A percentile compares a stretch with the other conserved stretches of the same genome.
These are phyloP conservation scores for Parapsyche elsis DNA, from an alignment of 1,140 invertebrate species.

Conservation along the genomic window DNA sequence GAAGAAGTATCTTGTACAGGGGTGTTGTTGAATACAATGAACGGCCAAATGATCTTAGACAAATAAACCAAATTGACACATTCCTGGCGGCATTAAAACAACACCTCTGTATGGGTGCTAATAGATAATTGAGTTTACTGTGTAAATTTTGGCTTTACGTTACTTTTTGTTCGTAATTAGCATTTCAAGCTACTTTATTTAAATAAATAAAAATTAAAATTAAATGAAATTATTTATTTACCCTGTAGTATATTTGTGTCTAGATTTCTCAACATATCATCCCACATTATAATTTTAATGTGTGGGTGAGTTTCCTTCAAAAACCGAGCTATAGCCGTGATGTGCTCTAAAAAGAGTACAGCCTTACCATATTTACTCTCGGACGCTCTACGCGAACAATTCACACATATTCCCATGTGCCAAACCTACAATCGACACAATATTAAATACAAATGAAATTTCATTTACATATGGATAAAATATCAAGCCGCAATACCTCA, in stretches of 20 bases:
- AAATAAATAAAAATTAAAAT: slow-evolving; percentile 25
- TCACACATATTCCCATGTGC: slow-evolving; percentile 82
- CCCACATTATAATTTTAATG: slow-evolving; percentile 90
- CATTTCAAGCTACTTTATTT: too few species aligned
- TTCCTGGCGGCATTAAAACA: too few species aligned
- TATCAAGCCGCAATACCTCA: slow-evolving; percentile 70
- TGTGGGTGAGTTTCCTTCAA: slow-evolving; percentile 75
- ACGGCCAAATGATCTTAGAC: too few species aligned
- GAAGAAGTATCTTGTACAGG: too few species aligned
- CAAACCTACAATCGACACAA: slow-evolving; percentile 60
- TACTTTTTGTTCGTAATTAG: too few species aligned
- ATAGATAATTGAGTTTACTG: too few species aligned
- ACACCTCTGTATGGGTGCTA: too few species aligned
- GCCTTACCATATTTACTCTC: slow-evolving; percentile 62
- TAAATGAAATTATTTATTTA: slow-evolving; percentile 46
- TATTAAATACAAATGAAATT: neutral
- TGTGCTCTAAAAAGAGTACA: slow-evolving; percentile 78
- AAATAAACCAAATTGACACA: too few species aligned
- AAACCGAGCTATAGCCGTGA: slow-evolving; percentile 74
- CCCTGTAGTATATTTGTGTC: slow-evolving; percentile 75
- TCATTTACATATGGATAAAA: neutral
- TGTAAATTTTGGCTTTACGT: neutral
- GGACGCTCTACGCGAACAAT: slow-evolving; percentile 72
- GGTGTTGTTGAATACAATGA: too few species aligned
- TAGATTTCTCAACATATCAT: slow-evolving; percentile 92